A percentile compares a stretch with the other conserved stretches of the same genome.
Evolutionary conservation across 2,113 vertebrate genomes (phyloP).

Genomic region (Acrocephalus kingi): DNA sequence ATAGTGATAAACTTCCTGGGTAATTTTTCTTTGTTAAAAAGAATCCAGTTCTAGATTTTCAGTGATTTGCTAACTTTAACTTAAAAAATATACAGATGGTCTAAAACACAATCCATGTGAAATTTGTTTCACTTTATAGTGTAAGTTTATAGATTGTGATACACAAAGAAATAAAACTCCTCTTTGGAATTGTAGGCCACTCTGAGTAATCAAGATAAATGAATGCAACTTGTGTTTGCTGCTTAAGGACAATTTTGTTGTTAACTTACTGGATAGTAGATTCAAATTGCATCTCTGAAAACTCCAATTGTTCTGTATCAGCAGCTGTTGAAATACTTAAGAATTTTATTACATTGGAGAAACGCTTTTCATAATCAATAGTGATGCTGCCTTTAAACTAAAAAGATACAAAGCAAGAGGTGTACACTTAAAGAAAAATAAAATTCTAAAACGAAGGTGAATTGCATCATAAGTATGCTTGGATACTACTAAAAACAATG

Average conservation of each 20-base stretch:
- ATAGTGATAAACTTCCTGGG: background rate
- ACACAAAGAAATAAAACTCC: background rate
- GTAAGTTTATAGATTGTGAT: background rate
- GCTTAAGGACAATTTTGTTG: background rate
- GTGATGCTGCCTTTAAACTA: background rate
- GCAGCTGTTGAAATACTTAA: background rate
- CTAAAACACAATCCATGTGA: background rate
- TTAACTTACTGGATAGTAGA: background rate
- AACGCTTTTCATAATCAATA: background rate
- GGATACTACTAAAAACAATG: background rate
- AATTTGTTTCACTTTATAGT: background rate
- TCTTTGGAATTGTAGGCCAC: background rate
- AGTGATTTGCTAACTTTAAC: background rate
- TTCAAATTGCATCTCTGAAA: background rate
- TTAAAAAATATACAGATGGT: background rate
- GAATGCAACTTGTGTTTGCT: background rate
- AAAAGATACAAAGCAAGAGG: background rate
- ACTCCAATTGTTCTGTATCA: background rate
- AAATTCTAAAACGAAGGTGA: background rate
- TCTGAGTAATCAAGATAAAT: background rate
- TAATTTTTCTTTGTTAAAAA: background rate
- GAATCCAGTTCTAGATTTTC: background rate
- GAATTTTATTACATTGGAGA: background rate
- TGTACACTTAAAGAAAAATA: background rate
- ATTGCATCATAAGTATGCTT: background rate